Percentiles rank a stretch among this genome's conserved stretches.
Conservation (phyloP, 2,113 vertebrate species). For the Mionectes macconnelli region DNA sequence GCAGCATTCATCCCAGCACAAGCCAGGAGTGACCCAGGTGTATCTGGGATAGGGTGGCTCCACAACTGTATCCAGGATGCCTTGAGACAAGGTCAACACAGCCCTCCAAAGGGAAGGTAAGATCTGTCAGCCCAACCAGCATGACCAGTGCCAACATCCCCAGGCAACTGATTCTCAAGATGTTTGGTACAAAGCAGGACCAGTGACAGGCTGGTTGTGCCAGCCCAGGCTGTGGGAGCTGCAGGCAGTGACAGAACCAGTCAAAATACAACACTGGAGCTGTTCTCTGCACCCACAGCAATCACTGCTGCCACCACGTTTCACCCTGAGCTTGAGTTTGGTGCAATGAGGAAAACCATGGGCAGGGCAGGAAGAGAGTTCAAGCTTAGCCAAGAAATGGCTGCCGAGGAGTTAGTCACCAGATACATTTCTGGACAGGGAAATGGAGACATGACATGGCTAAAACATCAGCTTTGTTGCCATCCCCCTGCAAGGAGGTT, state of each 20-base stretch:
- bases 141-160: neutral
- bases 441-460: neutral
- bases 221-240: neutral
- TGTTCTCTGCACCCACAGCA: neutral
- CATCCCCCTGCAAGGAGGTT: neutral
- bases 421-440: neutral
- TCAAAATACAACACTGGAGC: neutral
- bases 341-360: neutral
- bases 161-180: neutral
- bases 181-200: neutral
- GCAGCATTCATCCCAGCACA: neutral
- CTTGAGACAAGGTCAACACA: neutral
- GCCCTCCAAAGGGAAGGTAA: neutral
- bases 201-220: neutral
- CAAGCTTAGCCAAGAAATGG: neutral
- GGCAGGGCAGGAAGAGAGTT: neutral
- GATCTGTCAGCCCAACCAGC: neutral
- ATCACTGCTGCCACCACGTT: fast-evolving
- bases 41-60: neutral
- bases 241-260: neutral
- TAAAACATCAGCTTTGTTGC: neutral
- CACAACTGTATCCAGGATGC: neutral
- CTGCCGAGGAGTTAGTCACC: neutral
- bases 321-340: neutral
- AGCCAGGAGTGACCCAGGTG: fast-evolving